Percentiles rank a stretch among this genome's conserved stretches.
Evolutionary conservation across 2,113 vertebrate species (phyloP).

Genomic region (Ceuthmochares aereus): DNA sequence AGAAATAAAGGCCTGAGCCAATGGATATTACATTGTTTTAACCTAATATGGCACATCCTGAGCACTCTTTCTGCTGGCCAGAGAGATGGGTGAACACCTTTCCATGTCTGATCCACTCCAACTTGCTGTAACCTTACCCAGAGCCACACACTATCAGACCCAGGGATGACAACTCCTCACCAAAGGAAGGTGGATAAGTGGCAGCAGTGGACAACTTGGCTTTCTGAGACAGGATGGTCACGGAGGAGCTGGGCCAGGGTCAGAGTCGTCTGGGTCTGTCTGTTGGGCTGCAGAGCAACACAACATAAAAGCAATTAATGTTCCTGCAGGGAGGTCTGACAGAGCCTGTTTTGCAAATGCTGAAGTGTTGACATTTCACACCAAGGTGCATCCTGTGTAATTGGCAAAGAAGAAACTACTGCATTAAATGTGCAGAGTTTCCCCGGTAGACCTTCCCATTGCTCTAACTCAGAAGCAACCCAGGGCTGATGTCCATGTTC

Average conservation of each 20-base stretch:
- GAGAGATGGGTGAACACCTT: background rate
- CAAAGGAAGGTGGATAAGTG: background rate
- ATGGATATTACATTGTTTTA: background rate
- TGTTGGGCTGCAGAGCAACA: background rate
- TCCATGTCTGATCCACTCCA: background rate
- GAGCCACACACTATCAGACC: background rate
- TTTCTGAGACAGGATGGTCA: background rate
- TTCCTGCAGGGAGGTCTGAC: background rate
- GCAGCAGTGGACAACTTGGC: fast-evolving
- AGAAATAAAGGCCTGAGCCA: background rate
- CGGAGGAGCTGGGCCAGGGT: background rate
- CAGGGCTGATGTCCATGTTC: fast-evolving
- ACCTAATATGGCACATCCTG: background rate
- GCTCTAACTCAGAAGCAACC: background rate
- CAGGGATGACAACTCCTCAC: background rate
- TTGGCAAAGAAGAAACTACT: background rate
- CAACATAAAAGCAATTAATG: fast-evolving
- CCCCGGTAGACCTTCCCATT: background rate
- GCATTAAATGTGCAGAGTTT: background rate
- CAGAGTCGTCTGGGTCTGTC: background rate
- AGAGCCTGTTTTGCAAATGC: background rate
- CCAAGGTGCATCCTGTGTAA: background rate
- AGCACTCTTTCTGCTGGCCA: background rate
- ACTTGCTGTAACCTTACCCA: background rate
- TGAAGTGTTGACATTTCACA: background rate